These are phyloP conservation scores for Amphiprion clarkii DNA, from an alignment of 2,797 vertebrate species.

Conservation along the genomic window DNA sequence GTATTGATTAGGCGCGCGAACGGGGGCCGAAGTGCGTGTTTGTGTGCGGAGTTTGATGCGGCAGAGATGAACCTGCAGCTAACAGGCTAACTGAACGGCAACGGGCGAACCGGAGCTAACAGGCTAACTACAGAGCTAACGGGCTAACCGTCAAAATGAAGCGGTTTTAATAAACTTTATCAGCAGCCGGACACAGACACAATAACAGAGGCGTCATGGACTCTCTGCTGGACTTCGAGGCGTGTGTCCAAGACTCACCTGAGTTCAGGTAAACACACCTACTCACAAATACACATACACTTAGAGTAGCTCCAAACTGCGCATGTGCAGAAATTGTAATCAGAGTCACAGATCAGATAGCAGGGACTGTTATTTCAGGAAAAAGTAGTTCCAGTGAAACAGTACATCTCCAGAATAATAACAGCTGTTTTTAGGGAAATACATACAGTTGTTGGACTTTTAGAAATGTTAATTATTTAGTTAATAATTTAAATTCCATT, in stretches of 20 bases:
- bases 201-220: slow-evolving; percentile 72
- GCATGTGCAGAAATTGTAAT: slow-evolving; percentile 36
- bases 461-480: too few relatives aligned
- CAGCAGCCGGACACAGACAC: not conserved
- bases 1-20: not conserved
- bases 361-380: too few relatives aligned
- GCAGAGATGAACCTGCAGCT: not conserved
- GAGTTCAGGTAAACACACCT: slow-evolving; percentile 78
- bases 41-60: not conserved
- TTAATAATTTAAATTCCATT: too few relatives aligned
- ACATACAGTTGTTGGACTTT: too few relatives aligned
- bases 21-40: not conserved
- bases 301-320: not conserved
- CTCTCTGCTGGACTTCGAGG: slow-evolving; percentile 81
- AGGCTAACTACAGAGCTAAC: not conserved
- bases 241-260: slow-evolving; percentile 84
- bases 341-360: too few relatives aligned
- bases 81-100: too few relatives aligned
- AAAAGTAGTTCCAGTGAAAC: too few relatives aligned
- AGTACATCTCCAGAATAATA: too few relatives aligned
- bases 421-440: too few relatives aligned
- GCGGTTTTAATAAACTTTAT: not conserved
- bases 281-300: not conserved
- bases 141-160: slow-evolving; percentile 9
- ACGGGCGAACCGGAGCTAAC: not conserved